phyloP scores from a whole-genome alignment of 2,113 vertebrate genomes.

The Sylvilagus bachmani region DNA sequence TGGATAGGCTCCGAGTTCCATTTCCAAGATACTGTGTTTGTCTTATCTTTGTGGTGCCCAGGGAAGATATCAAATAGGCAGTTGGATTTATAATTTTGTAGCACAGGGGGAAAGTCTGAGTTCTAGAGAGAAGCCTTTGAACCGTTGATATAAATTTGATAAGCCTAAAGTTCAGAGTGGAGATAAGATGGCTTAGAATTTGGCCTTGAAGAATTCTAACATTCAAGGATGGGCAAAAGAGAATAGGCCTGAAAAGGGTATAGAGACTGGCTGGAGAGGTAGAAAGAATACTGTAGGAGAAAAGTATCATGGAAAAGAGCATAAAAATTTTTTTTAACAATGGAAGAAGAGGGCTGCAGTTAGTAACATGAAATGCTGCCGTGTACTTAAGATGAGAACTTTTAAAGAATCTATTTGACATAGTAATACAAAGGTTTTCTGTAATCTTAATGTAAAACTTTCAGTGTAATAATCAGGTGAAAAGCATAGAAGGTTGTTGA shows the following conservation, averaged over 20 bases:
- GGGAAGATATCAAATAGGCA: background rate
- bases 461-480: constrained; percentile 8
- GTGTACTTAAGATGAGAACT: background rate
- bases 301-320: background rate
- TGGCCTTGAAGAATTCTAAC: background rate
- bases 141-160: background rate
- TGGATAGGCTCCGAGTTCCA: background rate
- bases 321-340: constrained; percentile 37
- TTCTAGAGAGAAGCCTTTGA: background rate
- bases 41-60: background rate
- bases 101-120: background rate
- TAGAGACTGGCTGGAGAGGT: background rate
- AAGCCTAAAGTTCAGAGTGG: background rate
- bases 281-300: background rate
- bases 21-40: constrained; percentile 2
- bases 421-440: background rate
- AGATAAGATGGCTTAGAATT: constrained; percentile 32
- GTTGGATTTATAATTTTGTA: background rate
- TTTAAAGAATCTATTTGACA: background rate
- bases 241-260: background rate
- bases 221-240: background rate
- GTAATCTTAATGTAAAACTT: background rate
- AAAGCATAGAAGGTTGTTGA: background rate
- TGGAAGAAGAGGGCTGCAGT: too few species aligned
- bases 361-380: background rate